Percentiles rank a stretch among this genome's conserved stretches.
Conservation (phyloP, 2,113 vertebrate species). For the Sinocyclocheilus rhinocerous region DNA sequence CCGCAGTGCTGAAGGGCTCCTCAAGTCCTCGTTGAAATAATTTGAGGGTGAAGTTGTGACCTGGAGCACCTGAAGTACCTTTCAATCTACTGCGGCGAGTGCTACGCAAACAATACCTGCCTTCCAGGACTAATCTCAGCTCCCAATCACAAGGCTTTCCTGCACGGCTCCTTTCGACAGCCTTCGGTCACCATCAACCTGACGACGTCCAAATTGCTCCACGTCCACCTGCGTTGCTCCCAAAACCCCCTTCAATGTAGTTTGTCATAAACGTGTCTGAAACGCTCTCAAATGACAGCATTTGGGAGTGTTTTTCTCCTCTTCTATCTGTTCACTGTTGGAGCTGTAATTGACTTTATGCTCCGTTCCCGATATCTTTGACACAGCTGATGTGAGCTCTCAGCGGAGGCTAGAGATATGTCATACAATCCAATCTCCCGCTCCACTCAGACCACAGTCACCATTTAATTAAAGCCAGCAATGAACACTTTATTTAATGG, state of each 20-base stretch:
- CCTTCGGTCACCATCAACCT: slow-evolving; percentile 27
- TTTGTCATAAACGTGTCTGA: slow-evolving; percentile 39
- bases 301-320: slow-evolving; percentile 46
- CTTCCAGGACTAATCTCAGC: slow-evolving; percentile 36
- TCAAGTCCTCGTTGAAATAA: slow-evolving; percentile 54
- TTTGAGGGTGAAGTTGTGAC: slow-evolving; percentile 54
- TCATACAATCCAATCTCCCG: slow-evolving; percentile 60
- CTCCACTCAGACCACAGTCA: slow-evolving; percentile 58
- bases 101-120: slow-evolving; percentile 46
- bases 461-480: slow-evolving; percentile 63
- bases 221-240: neutral
- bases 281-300: slow-evolving; percentile 37
- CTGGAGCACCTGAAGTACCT: slow-evolving; percentile 53
- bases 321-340: slow-evolving; percentile 53
- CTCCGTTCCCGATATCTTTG: slow-evolving; percentile 54
- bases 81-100: slow-evolving; percentile 50
- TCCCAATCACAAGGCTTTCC: slow-evolving; percentile 35
- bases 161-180: neutral
- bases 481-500: slow-evolving; percentile 62
- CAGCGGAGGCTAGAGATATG: slow-evolving; percentile 55
- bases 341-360: slow-evolving; percentile 62
- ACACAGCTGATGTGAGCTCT: slow-evolving; percentile 60
- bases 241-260: neutral
- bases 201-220: neutral
- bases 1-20: slow-evolving; percentile 44